Evolutionary conservation across 2,113 vertebrate species (phyloP), one percentile per base, ranked within the genome.

Genomic region (Thamnaconus septentrionalis): DNA sequence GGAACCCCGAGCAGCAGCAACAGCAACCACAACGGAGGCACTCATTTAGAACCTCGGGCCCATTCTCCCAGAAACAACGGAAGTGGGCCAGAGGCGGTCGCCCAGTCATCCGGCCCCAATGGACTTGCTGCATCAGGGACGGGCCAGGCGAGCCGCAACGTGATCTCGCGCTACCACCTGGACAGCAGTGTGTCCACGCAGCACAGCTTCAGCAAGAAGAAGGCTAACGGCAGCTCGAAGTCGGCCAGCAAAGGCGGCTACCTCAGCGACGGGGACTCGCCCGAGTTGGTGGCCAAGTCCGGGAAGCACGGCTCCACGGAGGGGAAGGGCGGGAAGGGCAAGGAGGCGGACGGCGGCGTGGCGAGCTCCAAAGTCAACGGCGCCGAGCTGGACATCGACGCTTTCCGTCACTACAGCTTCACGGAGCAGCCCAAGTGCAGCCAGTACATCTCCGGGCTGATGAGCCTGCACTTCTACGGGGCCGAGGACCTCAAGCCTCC

Each of bases 101-200:
- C 76, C 5, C 78, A 82, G 41, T 65, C 67, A 10, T 82, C 80
- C 0, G 73, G 83, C 3, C 86, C 81, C 55, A 42, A 88, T 2
- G 79, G 91, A 42, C 83, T 95, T 7, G 81, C 90, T 5, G 73
- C 93, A 10, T 80, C 92, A 10, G 93, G 93, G 2, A 93, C 75
- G 41, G 90, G 87, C 3, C 93, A 46, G 6, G 85, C 95, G 4
- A 96, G 93, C 72, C 93, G 95, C 4, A 99, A 97, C 0, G 96
- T 99, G n/a, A 99, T 99, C 85, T 98, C 96, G 42, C 93, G 94
- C 41, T 99, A 98, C 88, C 97, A 98, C 76, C 92, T 99, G 0
- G 97, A 99, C 88, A 98, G 94, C 83, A 98, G 96, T 0, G 97
- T 99, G 44, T 94, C 87, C 2, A 95, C 95, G 0, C 97, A 95